Evolutionary conservation across 2,888 invertebrate species (phyloP), one percentile per base, ranked within the genome.

Genomic region (Dorcus parallelipipedus): DNA sequence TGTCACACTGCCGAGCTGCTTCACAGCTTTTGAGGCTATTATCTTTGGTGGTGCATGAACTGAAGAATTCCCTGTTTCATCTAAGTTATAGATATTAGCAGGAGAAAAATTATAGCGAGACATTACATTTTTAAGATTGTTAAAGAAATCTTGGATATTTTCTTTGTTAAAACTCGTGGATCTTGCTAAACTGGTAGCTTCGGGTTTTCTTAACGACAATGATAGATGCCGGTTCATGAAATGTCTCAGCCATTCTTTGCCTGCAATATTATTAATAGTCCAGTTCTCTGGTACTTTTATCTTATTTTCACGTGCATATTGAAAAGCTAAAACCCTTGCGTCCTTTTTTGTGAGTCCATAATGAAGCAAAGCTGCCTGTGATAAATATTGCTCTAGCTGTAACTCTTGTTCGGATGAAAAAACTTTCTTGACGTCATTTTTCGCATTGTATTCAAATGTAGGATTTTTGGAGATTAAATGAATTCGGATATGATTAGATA

Each of bases 1-100:
- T 41, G 64, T 62, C 54, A 57, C 54, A 59, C 66, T 62, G 6
- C 66, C 70, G 9, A 71, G 62, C 45, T 47, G 45, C 58, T 61
- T 59, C 50, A 56, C 38, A 10, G 54, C 63, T 9, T 38, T 62
- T 58, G 60, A 54, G 20, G 62, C 58, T 33, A 67, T 61, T 17
- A 69, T 56, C 65, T 53, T 65, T 38, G 61, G 61, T 38, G 66
- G 56, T 50, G 63, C 57, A n/a, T 63, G 45, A 33, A 66, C 62
- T 40, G 54, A 60, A 49, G 55, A 49, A 9, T 57, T 58, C 33
- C 61, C 56, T 20, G 50, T 47, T 47, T 47, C 47, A 47, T 47
- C 47, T 20, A 47, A 14, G 14, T 47, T 47, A 47, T 47, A 47
- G 9, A 47, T 47, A n/a, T 47, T 9, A 2, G 9, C 14, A 9